These are phyloP conservation scores for Riparia riparia DNA, from an alignment of 2,113 vertebrate genomes.

Conservation along the genomic window DNA sequence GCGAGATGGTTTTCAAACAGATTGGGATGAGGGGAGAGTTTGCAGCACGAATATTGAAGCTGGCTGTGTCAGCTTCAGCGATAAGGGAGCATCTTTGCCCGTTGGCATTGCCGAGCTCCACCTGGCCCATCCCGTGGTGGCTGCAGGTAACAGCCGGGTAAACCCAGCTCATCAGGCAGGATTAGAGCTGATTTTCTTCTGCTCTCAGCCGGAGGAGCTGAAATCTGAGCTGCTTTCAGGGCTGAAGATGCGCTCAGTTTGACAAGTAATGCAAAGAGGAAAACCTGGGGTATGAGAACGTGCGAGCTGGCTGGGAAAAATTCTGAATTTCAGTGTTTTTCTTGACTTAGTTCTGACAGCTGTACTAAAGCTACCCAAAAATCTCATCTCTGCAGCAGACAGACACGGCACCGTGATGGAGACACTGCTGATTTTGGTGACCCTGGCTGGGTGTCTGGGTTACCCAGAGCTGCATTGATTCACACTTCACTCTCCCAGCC, in stretches of 20 bases:
- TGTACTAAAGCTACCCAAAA: background rate
- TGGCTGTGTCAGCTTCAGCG: background rate
- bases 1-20: background rate
- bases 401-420: background rate
- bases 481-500: background rate
- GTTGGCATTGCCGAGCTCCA: background rate
- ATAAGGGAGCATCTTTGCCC: background rate
- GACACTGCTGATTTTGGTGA: background rate
- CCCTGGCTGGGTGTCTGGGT: background rate
- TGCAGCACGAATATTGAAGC: background rate
- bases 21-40: background rate
- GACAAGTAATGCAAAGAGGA: background rate
- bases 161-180: background rate
- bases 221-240: background rate
- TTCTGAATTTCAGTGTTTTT: background rate
- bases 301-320: background rate
- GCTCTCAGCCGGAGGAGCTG: background rate
- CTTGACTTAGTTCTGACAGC: background rate
- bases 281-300: background rate
- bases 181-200: background rate
- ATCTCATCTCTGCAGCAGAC: background rate
- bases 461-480: background rate
- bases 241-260: background rate
- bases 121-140: background rate
- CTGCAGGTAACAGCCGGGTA: conserved; percentile 18